These are phyloP conservation scores for Cetonia aurata DNA, from an alignment of 2,888 invertebrate species.

Conservation along the genomic window DNA sequence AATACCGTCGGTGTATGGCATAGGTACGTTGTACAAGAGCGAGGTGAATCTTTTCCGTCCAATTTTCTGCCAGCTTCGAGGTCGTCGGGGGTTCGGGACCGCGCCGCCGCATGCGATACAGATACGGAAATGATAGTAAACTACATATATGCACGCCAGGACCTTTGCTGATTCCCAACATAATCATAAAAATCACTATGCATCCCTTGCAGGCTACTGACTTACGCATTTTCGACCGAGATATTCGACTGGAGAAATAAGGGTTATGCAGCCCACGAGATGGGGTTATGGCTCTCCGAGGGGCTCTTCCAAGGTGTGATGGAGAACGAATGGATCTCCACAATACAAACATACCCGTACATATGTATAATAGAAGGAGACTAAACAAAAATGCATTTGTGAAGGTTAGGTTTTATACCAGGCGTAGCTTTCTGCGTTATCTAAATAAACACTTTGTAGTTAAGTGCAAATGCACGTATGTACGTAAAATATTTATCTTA, in stretches of 20 bases:
- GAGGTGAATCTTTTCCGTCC: slow-evolving; percentile 49
- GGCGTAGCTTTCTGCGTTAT: no score
- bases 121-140: slow-evolving; percentile 55
- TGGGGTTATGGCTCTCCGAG: slow-evolving; percentile 73
- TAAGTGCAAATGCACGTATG: no score
- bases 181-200: slow-evolving; percentile 69
- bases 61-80: slow-evolving; percentile 51
- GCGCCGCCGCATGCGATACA: slow-evolving; percentile 51
- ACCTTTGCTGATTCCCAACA: slow-evolving; percentile 58
- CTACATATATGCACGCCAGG: slow-evolving; percentile 51
- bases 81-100: slow-evolving; percentile 23
- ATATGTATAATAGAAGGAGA: slow-evolving; percentile 18
- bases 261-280: slow-evolving; percentile 69
- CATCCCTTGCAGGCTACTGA: slow-evolving; percentile 58
- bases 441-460: no score
- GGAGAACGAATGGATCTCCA: slow-evolving; percentile 57
- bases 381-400: slow-evolving; percentile 23
- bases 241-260: slow-evolving; percentile 57
- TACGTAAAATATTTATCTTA: no score
- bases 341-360: slow-evolving; percentile 18
- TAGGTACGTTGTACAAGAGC: slow-evolving; percentile 45
- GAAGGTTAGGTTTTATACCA: neutral
- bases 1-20: slow-evolving; percentile 50
- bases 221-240: slow-evolving; percentile 55
- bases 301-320: slow-evolving; percentile 66